Conservation (phyloP, 2,113 vertebrate genomes). For the Lophotis ruficrista region DNA sequence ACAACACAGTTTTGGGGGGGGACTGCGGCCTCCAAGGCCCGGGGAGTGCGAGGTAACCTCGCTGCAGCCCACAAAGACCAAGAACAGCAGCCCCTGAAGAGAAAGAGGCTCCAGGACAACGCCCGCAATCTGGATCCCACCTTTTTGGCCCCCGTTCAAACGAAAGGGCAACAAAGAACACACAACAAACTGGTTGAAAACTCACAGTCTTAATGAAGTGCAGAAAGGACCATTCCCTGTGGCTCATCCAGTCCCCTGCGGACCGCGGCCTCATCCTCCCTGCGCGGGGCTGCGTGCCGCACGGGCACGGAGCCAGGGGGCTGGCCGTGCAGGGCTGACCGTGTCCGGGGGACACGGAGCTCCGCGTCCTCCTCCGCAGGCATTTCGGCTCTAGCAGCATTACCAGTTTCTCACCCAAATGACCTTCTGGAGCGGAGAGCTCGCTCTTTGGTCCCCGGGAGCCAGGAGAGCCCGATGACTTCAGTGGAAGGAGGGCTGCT, state of each 20-base stretch:
- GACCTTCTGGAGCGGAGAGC: neutral
- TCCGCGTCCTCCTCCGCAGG: neutral
- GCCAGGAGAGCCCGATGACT: neutral
- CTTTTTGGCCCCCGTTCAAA: neutral
- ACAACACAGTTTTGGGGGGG: neutral
- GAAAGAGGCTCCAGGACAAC: neutral
- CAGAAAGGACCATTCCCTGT: neutral
- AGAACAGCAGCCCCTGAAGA: neutral
- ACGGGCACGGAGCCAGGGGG: rapidly evolving
- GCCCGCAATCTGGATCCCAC: neutral
- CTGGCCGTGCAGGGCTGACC: neutral
- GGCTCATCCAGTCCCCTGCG: neutral
- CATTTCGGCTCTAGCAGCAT: neutral
- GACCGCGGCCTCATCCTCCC: neutral
- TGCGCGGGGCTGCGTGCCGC: rapidly evolving
- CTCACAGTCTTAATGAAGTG: neutral
- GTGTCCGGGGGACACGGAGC: neutral
- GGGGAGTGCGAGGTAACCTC: rapidly evolving
- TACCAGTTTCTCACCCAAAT: neutral
- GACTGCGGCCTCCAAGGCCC: rapidly evolving
- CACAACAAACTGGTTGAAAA: neutral
- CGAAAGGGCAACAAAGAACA: neutral
- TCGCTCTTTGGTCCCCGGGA: neutral
- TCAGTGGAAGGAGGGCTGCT: neutral
- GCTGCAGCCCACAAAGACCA: neutral